Conservation (phyloP, 2,888 invertebrate species). For the Oegoconia quadripuncta region DNA sequence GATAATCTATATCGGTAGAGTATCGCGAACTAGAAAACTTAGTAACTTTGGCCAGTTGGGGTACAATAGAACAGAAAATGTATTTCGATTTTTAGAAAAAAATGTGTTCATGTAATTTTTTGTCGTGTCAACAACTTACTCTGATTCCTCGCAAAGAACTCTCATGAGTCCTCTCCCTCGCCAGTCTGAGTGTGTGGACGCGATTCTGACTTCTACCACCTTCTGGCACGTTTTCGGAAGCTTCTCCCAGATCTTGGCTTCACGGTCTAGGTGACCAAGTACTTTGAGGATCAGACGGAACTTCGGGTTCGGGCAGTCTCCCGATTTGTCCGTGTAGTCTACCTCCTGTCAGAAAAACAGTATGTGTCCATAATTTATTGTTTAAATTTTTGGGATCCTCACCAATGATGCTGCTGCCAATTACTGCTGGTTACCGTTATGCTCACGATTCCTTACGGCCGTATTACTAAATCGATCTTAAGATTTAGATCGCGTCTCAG, state of each 20-base stretch:
- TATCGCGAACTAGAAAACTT: too few relatives aligned
- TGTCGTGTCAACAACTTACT: conserved; percentile 80
- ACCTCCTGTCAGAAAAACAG: conserved; percentile 38
- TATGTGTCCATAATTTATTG: not conserved
- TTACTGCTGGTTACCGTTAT: too few relatives aligned
- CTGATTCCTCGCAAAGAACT: conserved; percentile 81
- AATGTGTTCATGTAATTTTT: not conserved
- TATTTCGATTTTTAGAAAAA: too few relatives aligned
- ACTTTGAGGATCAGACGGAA: conserved; percentile 82
- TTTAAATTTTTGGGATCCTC: too few relatives aligned
- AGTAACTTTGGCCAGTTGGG: too few relatives aligned
- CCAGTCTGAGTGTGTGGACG: conserved; percentile 83
- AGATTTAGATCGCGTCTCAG: too few relatives aligned
- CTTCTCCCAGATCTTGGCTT: conserved; percentile 78
- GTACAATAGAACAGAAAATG: too few relatives aligned
- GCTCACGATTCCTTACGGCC: too few relatives aligned
- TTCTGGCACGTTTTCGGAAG: conserved; percentile 73
- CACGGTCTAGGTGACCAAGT: conserved; percentile 75
- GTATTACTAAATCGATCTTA: too few relatives aligned
- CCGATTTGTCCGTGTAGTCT: conserved; percentile 68
- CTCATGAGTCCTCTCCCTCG: conserved; percentile 84
- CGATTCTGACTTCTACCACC: conserved; percentile 80
- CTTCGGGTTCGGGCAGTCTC: conserved; percentile 78
- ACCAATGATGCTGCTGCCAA: too few relatives aligned
- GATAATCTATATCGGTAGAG: too few relatives aligned